phyloP scores from a whole-genome alignment of 2,113 vertebrate species.

The Rhinolophus ferrumequinum region DNA sequence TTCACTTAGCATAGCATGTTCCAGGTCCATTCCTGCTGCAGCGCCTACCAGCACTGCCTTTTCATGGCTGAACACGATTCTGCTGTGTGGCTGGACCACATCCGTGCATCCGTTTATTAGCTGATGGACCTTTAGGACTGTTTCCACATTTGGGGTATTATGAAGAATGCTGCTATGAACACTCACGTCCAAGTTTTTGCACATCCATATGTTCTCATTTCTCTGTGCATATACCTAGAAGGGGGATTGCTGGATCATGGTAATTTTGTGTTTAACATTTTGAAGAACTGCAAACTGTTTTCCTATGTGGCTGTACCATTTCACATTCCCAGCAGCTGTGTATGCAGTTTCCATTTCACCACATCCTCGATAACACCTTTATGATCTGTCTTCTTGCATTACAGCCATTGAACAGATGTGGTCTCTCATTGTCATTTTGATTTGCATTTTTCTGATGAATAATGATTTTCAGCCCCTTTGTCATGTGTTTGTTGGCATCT shows the following conservation, averaged over 20 bases:
- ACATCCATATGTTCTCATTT: not conserved
- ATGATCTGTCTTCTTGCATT: not conserved
- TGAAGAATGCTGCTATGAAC: not conserved
- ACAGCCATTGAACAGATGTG: not conserved
- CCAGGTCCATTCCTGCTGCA: not conserved
- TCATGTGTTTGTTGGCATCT: not conserved
- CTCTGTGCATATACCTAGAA: too few relatives aligned
- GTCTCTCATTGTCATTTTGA: not conserved
- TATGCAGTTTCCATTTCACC: not conserved
- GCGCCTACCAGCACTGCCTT: not conserved
- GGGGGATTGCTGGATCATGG: not conserved
- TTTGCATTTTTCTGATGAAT: not conserved
- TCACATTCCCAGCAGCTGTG: not conserved
- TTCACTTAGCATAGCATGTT: not conserved
- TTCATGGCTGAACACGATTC: not conserved
- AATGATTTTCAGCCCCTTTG: not conserved
- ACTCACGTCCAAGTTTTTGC: not conserved
- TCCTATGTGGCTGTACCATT: not conserved
- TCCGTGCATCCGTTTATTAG: not conserved
- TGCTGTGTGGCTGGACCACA: not conserved
- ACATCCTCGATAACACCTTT: not conserved
- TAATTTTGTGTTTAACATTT: not conserved
- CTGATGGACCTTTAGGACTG: not conserved
- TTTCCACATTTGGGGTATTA: not conserved
- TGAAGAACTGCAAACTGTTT: not conserved